Percentiles rank a stretch among this genome's conserved stretches.
These are phyloP conservation scores for Acanthopleura granulata DNA, from an alignment of 2,888 invertebrate species.

Conservation along the genomic window DNA sequence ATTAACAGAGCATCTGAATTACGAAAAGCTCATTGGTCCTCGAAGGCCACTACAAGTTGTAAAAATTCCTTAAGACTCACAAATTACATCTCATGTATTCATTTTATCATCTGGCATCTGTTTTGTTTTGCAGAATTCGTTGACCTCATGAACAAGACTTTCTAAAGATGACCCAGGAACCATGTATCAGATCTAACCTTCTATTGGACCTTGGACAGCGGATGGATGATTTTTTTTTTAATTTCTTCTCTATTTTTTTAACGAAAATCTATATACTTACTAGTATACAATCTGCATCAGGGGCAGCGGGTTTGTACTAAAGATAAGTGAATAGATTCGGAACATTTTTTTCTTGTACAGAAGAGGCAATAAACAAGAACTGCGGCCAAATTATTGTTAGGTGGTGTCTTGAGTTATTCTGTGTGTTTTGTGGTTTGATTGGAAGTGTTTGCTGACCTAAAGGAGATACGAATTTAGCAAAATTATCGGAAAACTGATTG, in stretches of 20 bases:
- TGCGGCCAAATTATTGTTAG: neutral
- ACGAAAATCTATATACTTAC: neutral
- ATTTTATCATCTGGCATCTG: too few relatives aligned
- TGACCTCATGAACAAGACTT: neutral
- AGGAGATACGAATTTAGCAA: too few relatives aligned
- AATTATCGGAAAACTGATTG: too few relatives aligned
- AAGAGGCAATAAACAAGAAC: constrained; percentile 1
- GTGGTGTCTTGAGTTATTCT: too few relatives aligned
- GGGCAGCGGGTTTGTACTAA: neutral
- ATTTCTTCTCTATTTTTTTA: neutral
- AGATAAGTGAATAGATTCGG: neutral
- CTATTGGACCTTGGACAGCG: neutral
- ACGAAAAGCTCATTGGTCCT: too few relatives aligned
- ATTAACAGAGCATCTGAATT: too few relatives aligned
- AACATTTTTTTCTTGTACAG: neutral
- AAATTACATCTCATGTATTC: too few relatives aligned
- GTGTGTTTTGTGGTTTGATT: too few relatives aligned
- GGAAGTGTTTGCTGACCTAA: too few relatives aligned
- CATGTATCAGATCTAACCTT: too few relatives aligned
- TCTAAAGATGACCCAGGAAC: neutral
- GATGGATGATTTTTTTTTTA: constrained; percentile 3
- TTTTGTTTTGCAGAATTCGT: neutral
- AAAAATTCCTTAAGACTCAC: too few relatives aligned
- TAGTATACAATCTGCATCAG: neutral
- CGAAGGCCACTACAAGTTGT: too few relatives aligned